Base-by-base conservation (phyloP, 2,888 invertebrate species). In the Xanthia togata region DNA sequence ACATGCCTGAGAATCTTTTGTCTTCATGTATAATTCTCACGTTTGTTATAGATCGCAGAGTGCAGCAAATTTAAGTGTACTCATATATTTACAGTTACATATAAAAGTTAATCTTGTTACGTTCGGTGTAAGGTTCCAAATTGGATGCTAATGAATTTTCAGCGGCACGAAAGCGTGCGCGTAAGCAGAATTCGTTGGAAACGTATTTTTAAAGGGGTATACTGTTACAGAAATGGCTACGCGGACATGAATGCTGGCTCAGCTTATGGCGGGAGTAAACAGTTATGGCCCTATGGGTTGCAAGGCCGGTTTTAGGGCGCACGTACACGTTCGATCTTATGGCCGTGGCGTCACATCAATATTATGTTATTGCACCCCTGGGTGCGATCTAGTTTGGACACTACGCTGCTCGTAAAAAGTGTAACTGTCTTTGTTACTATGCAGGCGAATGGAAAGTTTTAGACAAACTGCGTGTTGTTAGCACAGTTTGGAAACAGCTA, bases 1-100 rank as follows among this genome's bases (percentile, higher is more conserved):
- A 89, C 88, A 89, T 85, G 90, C 87, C 89, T 88, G 90, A 83
- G 90, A 89, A 89, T 86, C 90, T 90, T 91, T 91, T 91, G 90
- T 91, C 83, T 90, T 82, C 83, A 78, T 82, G 86, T 84, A 80
- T 85, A 88, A 88, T 90, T 90, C 90, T 88, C 89, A 90, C 89
- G 89, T 86, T 87, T 87, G 84, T 83, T 82, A 87, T 81, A 86
- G 86, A 88, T 86, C 82, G 84, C 81, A 70, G 78, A 65, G 38
- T 74, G 74, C 69, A 76, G 71, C 67, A 70, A 80, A 76, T 70
- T 73, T 63, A 67, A 76, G 53, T 72, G 31, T 62, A 60, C 71
- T 50, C 63, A 73, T 87, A 78, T 23, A 69, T 47, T 57, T 70
- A 72, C 74, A 70, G 63, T 76, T 64, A 55, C 67, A 31, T 38